Evolutionary conservation across 2,888 invertebrate species (phyloP), one percentile per base, ranked within the genome.

Genomic region (Nemapogon koenigi): DNA sequence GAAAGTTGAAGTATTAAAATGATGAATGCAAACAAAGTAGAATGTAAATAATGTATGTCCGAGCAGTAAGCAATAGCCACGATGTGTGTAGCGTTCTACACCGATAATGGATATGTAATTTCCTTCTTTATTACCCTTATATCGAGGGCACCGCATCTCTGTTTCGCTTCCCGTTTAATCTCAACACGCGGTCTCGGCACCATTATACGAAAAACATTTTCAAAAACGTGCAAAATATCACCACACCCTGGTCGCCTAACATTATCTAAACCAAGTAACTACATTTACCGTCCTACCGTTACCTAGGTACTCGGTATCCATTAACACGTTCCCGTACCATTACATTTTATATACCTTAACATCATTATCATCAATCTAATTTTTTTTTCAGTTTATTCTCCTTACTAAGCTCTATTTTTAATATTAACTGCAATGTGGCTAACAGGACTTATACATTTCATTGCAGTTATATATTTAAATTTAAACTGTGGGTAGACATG

Each of bases 221-320:
- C 75, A 76, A 76, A 78, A 78, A 76, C 76, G 70, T 75, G 73
- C 75, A 75, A 76, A 76, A 76, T 78, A 78, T 76, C 78, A 75
- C 75, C 78, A 67, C 78, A 78, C 78, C 78, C 78, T 78, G 78
- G 78, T 78, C 76, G 59, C 78, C 76, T 78, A 78, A 72, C 69
- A 63, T 72, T 73, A 73, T 69, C 67, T 75, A 73, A 70, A 70
- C 68, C 71, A 64, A 73, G 65, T 69, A 65, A 61, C 65, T 72
- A 72, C 72, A 58, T 61, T 16, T 2, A 16, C 13, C 26, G 15
- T 28, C 11, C 2, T 28, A n/a, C n/a, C n/a, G n/a, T n/a, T n/a
- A n/a, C n/a, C n/a, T n/a, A n/a, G n/a, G n/a, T n/a, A n/a, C n/a
- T 63, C 67, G 62, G 62, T 67, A 68, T 57, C 57, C 67, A 67